Conservation (phyloP, 2,113 vertebrate species). For the Pomatostomus ruficeps region DNA sequence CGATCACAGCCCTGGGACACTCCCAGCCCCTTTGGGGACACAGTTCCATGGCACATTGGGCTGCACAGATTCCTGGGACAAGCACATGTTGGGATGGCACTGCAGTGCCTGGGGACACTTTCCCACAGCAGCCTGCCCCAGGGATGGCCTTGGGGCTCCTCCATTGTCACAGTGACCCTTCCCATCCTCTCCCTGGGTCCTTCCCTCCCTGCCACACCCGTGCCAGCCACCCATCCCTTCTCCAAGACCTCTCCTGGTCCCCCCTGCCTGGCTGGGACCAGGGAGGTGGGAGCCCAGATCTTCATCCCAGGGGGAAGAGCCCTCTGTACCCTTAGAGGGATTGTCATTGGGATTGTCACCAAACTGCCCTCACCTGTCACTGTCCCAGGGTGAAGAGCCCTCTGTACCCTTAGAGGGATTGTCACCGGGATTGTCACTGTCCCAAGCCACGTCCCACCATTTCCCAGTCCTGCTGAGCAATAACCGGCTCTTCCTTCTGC, state of each 20-base stretch:
- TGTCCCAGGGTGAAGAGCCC: neutral
- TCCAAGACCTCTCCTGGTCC: neutral
- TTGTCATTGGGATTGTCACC: neutral
- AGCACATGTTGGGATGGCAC: fast-evolving
- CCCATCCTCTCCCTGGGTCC: neutral
- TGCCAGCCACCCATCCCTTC: neutral
- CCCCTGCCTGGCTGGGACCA: neutral
- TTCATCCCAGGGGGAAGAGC: neutral
- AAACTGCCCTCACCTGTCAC: too few relatives aligned
- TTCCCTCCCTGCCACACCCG: neutral
- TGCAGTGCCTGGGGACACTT: neutral
- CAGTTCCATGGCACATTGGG: neutral
- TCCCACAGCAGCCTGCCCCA: neutral
- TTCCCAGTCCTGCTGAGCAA: neutral
- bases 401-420: neutral
- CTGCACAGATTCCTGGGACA: neutral
- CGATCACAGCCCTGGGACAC: neutral
- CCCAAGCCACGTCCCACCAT: neutral
- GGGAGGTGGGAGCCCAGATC: neutral
- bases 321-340: neutral
- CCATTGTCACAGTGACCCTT: neutral
- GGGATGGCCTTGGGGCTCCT: neutral
- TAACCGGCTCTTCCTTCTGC: neutral
- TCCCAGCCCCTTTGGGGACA: neutral
- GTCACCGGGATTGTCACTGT: neutral